These are phyloP conservation scores for Aselliscus stoliczkanus DNA, from an alignment of 2,797 vertebrate genomes.

Conservation along the genomic window DNA sequence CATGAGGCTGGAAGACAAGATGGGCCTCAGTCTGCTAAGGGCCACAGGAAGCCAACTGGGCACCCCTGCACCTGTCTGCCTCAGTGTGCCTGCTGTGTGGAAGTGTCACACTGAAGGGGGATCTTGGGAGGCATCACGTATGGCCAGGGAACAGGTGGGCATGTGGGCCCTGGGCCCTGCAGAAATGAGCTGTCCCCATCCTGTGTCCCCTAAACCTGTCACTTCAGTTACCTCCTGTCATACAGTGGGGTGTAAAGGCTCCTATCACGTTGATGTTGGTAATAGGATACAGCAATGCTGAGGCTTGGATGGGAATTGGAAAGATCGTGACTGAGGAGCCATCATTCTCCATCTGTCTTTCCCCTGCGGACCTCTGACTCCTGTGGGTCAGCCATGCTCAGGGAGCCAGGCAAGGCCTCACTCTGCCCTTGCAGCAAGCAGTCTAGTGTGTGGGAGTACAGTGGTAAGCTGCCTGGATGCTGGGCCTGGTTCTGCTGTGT, in stretches of 20 bases:
- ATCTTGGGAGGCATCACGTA: background rate
- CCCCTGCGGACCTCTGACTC: background rate
- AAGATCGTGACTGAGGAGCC: background rate
- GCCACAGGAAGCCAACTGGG: background rate
- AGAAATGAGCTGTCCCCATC: background rate
- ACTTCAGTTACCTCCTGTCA: background rate
- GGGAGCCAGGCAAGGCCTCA: background rate
- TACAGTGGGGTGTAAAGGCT: background rate
- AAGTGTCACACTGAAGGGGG: background rate
- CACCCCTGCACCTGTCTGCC: background rate
- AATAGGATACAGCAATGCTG: background rate
- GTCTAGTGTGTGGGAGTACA: background rate
- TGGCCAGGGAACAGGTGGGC: background rate
- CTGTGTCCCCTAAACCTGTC: background rate
- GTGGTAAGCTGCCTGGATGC: background rate
- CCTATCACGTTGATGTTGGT: background rate
- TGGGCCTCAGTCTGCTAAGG: background rate
- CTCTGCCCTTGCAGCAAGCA: background rate
- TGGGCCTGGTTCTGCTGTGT: background rate
- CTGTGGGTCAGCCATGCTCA: accelerated
- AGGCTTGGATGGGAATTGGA: background rate
- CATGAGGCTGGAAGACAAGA: background rate
- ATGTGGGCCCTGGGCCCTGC: background rate
- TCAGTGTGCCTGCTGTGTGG: background rate
- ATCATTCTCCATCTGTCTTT: too few relatives aligned